Base-by-base conservation (phyloP, 2,113 vertebrate species). In the Fregata magnificens region DNA sequence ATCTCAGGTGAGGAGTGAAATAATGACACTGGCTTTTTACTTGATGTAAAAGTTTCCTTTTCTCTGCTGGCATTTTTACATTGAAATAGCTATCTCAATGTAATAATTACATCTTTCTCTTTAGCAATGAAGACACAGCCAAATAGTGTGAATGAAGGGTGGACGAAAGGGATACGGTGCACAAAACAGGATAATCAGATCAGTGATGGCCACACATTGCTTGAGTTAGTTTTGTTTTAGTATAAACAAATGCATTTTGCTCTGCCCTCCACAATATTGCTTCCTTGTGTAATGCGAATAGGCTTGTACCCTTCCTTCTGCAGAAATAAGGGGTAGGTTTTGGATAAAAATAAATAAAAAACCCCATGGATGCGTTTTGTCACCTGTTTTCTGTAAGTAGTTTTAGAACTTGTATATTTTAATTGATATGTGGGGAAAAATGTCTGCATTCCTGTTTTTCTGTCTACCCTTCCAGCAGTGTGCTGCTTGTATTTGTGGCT, bases 311-410 rank as follows among this genome's bases (percentile, higher is more conserved):
- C n/a, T 77, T 87, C 32, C 28, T 61, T 71, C 56, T 67, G 58
- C 72, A 90, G 59, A 66, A 87, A 58, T 31, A 38, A 61, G 22
- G 29, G 22, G 18, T 36, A 11, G 32, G 36, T 26, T 74, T 78
- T n/a, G 50, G 61, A 14, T 10, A 53, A 36, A 70, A 47, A 14
- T 12, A 81, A 47, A 34, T 26, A 67, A 34, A 26, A 31, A n/a
- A 4, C 11, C 26, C 5, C 0, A 1, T 25, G 19, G 19, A 18
- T 63, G 38, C 1, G 0, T 82, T 62, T 74, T 82, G 36, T 77
- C 11, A 71, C 45, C 36, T 40, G 29, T 38, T 28, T 87, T 56
- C 32, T 50, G 29, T 19, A 34, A 58, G 50, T 29, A 28, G 28
- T 45, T 82, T 44, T 73, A 58, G 38, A 59, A 52, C 65, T 65